phyloP scores from a whole-genome alignment of 1,140 invertebrate genomes.

The Hycleus cichorii region DNA sequence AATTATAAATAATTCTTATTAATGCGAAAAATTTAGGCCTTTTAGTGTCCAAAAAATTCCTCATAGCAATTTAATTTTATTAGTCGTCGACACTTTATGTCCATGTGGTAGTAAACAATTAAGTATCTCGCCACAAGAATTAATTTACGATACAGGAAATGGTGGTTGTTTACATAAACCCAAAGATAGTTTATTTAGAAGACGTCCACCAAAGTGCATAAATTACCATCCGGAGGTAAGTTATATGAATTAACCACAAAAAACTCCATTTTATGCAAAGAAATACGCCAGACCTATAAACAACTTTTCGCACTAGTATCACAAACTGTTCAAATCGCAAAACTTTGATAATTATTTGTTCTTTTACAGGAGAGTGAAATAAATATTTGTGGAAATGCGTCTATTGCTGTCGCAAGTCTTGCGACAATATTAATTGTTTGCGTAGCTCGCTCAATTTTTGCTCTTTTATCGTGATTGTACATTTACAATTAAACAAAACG shows the following conservation, averaged over 20 bases:
- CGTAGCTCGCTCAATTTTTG: constrained; percentile 23
- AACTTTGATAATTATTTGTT: constrained; percentile 14
- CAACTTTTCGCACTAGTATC: no score
- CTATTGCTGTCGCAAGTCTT: constrained; percentile 21
- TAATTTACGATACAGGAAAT: constrained; percentile 42
- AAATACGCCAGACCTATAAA: no score
- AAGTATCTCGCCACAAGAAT: constrained; percentile 70
- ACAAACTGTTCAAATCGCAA: no score
- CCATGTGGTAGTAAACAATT: constrained; percentile 79
- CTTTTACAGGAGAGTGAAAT: constrained; percentile 60
- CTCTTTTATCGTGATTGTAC: constrained; percentile 28
- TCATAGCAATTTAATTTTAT: constrained; percentile 81
- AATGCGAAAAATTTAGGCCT: constrained; percentile 50
- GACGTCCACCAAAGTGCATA: constrained; percentile 70
- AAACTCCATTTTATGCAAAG: no score
- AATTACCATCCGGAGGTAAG: constrained; percentile 80
- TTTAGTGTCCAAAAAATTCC: constrained; percentile 91
- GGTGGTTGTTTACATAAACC: constrained; percentile 36
- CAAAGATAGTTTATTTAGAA: constrained; percentile 44
- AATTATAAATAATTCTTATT: not conserved
- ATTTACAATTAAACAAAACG: not conserved
- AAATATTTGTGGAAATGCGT: constrained; percentile 56
- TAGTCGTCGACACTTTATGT: constrained; percentile 84
- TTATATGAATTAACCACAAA: not conserved
- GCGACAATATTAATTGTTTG: constrained; percentile 21